Evolutionary conservation across 2,888 invertebrate genomes (phyloP), one percentile per base, ranked within the genome.

Genomic region (Pasiphila rectangulata): DNA sequence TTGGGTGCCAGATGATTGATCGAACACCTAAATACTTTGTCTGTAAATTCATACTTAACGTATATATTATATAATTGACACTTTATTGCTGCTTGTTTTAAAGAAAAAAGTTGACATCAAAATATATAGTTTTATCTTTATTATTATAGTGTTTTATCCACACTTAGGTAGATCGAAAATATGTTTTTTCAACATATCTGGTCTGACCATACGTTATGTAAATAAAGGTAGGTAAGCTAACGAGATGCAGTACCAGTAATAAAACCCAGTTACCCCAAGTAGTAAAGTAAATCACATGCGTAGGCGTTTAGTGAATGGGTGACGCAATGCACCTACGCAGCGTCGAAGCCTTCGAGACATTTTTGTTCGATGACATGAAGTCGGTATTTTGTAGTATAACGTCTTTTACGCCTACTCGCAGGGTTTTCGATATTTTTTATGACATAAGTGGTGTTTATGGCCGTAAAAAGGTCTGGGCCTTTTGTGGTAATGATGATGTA

Each of bases 281-380:
- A 40, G 51, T 45, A 45, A 51, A 42, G 46, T 32, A 23, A 27
- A 36, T 58, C 32, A 17, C n/a, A n/a, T n/a, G n/a, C 45, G 35
- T 54, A 15, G 56, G 64, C 52, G 51, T 57, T 44, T 51, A 17
- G 56, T 76, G 74, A 78, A 76, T 79, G 79, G 69, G 56, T 79
- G 78, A 79, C 75, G 81, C 64, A 68, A 79, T 48, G 63, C 72
- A 63, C 79, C 74, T 46, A 67, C 75, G 62, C 64, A 54, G 49
- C 43, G 17, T 40, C 27, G 39, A 45, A 67, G 65, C 76, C 77
- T 72, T 77, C 61, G 55, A 58, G 47, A 53, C 65, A 66, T 66
- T 65, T 64, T 63, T 65, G 61, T 65, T 46, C 42, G 50, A 50
- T 47, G 50, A 52, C 49, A 45, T 39, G 34, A 44, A 25, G 10